Conservation (phyloP, 1,140 invertebrate genomes). For the Hetaerina americana region DNA sequence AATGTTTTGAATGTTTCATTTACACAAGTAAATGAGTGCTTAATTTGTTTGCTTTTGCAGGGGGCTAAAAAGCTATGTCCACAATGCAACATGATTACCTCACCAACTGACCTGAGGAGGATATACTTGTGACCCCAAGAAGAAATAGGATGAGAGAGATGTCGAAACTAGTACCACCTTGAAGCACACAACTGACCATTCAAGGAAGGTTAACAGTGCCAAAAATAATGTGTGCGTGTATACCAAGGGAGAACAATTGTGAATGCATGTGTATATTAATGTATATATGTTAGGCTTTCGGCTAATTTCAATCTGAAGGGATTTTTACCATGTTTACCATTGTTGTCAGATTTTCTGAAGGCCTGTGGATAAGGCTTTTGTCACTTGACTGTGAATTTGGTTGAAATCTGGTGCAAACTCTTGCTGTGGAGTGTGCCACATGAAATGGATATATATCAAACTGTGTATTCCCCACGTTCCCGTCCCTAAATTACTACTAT, state of each 20-base stretch:
- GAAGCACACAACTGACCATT: too few species aligned
- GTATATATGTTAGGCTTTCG: not conserved
- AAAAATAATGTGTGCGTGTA: not conserved
- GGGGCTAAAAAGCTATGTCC: conserved; percentile 86
- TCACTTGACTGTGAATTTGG: not conserved
- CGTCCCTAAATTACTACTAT: not conserved
- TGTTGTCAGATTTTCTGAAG: not conserved
- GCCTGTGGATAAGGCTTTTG: not conserved
- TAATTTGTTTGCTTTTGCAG: conserved; percentile 35
- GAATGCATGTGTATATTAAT: not conserved
- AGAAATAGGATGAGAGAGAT: not conserved
- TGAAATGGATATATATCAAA: not conserved
- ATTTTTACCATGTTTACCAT: not conserved
- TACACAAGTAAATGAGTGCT: too few species aligned
- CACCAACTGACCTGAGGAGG: conserved; percentile 67
- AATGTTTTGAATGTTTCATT: too few species aligned
- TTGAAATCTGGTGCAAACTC: not conserved
- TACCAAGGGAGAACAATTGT: not conserved
- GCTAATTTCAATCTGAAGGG: not conserved
- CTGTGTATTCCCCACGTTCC: not conserved
- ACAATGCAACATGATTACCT: conserved; percentile 89
- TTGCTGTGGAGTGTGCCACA: not conserved
- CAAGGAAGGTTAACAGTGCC: not conserved
- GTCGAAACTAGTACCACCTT: too few species aligned
- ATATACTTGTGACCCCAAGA: conserved; percentile 66